A percentile compares a stretch with the other conserved stretches of the same genome.
phyloP scores from a whole-genome alignment of 1,140 invertebrate genomes.

The Diachasma alloeum region DNA sequence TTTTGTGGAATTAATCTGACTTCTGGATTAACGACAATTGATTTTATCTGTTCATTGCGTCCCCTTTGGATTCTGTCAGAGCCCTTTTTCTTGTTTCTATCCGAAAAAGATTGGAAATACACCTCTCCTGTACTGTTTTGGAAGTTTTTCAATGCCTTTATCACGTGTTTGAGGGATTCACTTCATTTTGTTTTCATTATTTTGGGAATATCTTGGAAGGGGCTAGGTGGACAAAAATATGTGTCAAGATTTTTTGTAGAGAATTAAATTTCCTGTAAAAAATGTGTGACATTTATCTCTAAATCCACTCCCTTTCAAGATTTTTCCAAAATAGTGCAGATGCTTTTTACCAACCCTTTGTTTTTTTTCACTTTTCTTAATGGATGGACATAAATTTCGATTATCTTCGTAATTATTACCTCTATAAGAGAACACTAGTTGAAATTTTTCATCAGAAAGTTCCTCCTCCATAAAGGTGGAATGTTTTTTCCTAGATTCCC shows the following conservation, averaged over 20 bases:
- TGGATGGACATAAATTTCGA: background rate
- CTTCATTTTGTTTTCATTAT: background rate
- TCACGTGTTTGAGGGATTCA: background rate
- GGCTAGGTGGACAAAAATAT: background rate
- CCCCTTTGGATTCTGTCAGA: background rate
- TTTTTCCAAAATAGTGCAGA: no score
- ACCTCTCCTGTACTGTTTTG: background rate
- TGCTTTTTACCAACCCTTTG: no score
- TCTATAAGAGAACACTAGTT: no score
- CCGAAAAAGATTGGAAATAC: conserved; percentile 27
- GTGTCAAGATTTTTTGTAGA: background rate
- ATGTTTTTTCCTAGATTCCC: no score
- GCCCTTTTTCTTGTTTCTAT: conserved; percentile 31
- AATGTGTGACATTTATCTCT: background rate
- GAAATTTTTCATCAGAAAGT: no score
- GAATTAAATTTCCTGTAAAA: background rate
- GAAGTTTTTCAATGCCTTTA: no score
- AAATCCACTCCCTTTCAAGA: no score
- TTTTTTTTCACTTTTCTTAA: background rate
- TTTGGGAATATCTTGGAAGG: background rate
- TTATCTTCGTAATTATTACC: no score
- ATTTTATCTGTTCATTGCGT: conserved; percentile 7
- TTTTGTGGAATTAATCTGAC: conserved; percentile 28
- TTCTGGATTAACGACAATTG: conserved; percentile 10
- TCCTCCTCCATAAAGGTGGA: no score